Percentiles rank a stretch among this genome's conserved stretches.
Evolutionary conservation across 2,113 vertebrate genomes (phyloP).

Genomic region (Procavia capensis): DNA sequence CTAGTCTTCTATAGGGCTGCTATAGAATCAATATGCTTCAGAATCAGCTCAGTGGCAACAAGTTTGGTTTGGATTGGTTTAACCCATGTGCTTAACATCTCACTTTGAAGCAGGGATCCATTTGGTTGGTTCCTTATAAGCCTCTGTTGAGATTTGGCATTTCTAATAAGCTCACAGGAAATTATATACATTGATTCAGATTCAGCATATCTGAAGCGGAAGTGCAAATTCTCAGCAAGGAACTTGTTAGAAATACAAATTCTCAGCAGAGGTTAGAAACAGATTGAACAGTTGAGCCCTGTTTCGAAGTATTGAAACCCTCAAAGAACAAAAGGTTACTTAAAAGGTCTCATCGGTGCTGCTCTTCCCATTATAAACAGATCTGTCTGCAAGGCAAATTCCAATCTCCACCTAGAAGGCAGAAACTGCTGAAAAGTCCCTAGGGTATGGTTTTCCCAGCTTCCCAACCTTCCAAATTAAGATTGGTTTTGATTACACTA

Average conservation of each 20-base stretch:
- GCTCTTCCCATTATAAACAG: background rate
- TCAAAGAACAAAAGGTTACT: background rate
- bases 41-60: too few relatives aligned
- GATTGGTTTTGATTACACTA: background rate
- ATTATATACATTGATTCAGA: too few relatives aligned
- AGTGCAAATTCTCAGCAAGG: too few relatives aligned
- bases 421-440: background rate
- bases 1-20: too few relatives aligned
- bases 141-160: too few relatives aligned
- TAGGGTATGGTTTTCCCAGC: background rate
- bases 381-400: conserved; percentile 16
- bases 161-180: too few relatives aligned
- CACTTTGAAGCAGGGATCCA: background rate
- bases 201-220: too few relatives aligned
- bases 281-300: too few relatives aligned
- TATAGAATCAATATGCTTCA: too few relatives aligned
- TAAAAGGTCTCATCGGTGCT: background rate
- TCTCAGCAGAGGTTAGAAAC: too few relatives aligned
- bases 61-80: too few relatives aligned
- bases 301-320: background rate
- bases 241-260: too few relatives aligned
- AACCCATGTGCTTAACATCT: background rate
- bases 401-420: background rate
- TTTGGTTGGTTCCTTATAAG: rapidly evolving
- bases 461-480: background rate